A percentile compares a stretch with the other conserved stretches of the same genome.
phyloP scores from a whole-genome alignment of 2,797 vertebrate genomes.

The Enteromius fasciolatus region DNA sequence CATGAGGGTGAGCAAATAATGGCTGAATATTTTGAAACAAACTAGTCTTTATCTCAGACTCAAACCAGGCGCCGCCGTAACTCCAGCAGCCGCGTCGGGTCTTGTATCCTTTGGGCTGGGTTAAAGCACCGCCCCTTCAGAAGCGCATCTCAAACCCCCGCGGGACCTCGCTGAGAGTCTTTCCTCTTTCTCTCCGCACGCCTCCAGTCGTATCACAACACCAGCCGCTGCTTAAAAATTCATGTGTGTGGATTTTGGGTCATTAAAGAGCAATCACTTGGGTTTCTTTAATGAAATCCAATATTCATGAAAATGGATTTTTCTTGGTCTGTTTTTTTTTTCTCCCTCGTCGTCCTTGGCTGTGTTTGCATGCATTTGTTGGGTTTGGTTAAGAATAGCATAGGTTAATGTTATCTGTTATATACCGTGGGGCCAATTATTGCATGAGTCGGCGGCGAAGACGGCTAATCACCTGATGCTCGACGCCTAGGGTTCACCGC shows the following conservation, averaged over 20 bases:
- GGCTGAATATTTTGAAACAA: background rate
- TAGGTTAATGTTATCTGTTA: slow-evolving; percentile 73
- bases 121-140: slow-evolving; percentile 46
- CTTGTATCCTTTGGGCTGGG: slow-evolving; percentile 30
- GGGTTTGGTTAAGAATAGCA: slow-evolving; percentile 68
- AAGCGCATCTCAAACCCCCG: slow-evolving; percentile 60
- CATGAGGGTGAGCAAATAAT: background rate
- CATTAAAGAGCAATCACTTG: slow-evolving; percentile 79
- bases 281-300: slow-evolving; percentile 78
- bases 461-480: slow-evolving; percentile 54
- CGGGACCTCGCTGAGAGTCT: slow-evolving; percentile 48
- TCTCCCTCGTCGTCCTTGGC: slow-evolving; percentile 58
- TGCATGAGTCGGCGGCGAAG: slow-evolving; percentile 39
- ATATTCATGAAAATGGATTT: slow-evolving; percentile 80
- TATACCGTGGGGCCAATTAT: slow-evolving; percentile 60
- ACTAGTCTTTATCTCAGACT: background rate
- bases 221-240: slow-evolving; percentile 77
- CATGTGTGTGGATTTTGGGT: slow-evolving; percentile 78
- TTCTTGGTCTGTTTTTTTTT: slow-evolving; percentile 52
- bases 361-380: slow-evolving; percentile 71
- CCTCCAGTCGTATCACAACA: slow-evolving; percentile 67
- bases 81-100: slow-evolving; percentile 28
- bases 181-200: slow-evolving; percentile 27
- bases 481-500: slow-evolving; percentile 22
- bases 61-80: background rate